Evolutionary conservation across 2,113 vertebrate genomes (phyloP).

Genomic region (Cettia cetti): DNA sequence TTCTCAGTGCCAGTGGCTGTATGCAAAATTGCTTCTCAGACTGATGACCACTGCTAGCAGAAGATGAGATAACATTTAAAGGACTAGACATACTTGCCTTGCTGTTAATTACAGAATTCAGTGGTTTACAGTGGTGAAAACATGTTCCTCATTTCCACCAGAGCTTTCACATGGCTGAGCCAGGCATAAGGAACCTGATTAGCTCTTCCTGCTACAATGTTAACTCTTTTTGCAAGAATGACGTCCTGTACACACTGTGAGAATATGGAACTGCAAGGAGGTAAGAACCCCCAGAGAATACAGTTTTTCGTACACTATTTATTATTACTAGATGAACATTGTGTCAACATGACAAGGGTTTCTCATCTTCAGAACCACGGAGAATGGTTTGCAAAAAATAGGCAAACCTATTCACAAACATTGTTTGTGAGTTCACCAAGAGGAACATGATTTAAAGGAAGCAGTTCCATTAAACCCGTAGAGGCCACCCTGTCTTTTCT

Average conservation of each 20-base stretch:
- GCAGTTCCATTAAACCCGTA: not conserved
- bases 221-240: not conserved
- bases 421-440: not conserved
- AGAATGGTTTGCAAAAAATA: not conserved
- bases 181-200: not conserved
- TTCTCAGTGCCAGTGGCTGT: not conserved
- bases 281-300: not conserved
- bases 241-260: not conserved
- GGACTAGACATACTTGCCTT: not conserved
- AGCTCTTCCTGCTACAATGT: not conserved
- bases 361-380: not conserved
- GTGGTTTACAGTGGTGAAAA: not conserved
- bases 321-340: not conserved
- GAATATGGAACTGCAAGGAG: not conserved
- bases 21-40: not conserved
- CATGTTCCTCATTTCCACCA: not conserved
- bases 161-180: not conserved
- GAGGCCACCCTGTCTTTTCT: not conserved
- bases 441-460: not conserved
- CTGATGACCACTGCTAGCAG: not conserved
- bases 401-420: no score
- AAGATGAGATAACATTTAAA: not conserved
- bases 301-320: not conserved
- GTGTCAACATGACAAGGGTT: not conserved
- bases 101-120: not conserved